Percentiles rank a stretch among this genome's conserved stretches.
Evolutionary conservation across 1,140 invertebrate species (phyloP).

Genomic region (Penaeus japonicus): DNA sequence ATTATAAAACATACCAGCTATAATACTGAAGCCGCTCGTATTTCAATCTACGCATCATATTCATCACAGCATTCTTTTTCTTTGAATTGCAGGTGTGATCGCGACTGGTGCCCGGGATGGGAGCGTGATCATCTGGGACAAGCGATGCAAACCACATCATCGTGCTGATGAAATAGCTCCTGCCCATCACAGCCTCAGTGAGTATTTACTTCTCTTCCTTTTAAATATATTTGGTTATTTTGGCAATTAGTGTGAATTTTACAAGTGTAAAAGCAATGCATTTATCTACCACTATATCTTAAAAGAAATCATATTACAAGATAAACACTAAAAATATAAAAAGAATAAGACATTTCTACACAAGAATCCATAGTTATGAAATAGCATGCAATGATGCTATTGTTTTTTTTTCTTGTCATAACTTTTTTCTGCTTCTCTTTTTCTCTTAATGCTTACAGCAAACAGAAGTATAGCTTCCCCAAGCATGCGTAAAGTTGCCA

Average conservation of each 20-base stretch:
- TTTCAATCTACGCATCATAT: no score
- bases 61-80: no score
- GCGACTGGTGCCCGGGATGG: slow-evolving; percentile 86
- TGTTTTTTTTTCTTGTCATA: background rate
- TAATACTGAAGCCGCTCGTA: no score
- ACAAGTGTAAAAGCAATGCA: no score
- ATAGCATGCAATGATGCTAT: background rate
- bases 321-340: no score
- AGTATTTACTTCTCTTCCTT: background rate
- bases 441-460: background rate
- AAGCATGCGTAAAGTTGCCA: slow-evolving; percentile 1
- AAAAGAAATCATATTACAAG: no score
- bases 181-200: slow-evolving; percentile 39
- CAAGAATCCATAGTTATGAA: no score
- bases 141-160: slow-evolving; percentile 59
- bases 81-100: slow-evolving; percentile 72
- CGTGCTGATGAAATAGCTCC: slow-evolving; percentile 49
- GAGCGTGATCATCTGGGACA: slow-evolving; percentile 85
- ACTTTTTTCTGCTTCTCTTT: background rate
- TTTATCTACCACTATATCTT: no score
- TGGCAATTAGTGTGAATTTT: no score
- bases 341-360: no score
- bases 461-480: slow-evolving; percentile 19
- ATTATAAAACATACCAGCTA: no score
- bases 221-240: background rate